Base-by-base conservation (phyloP, 2,113 vertebrate species). In the Delphinus delphis region DNA sequence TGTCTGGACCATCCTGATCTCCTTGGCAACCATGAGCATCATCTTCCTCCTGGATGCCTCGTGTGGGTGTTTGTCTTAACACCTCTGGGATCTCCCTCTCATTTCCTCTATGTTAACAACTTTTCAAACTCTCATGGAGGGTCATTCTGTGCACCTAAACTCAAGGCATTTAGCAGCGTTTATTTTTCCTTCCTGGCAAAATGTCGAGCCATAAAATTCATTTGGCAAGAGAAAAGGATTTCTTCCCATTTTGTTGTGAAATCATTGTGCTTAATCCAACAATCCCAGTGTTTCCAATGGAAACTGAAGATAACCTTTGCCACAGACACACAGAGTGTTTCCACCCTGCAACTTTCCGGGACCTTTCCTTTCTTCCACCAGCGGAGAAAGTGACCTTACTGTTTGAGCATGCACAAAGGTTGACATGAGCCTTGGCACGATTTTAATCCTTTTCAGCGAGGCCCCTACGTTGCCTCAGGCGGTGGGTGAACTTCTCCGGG, bases 261-360 rank as follows among this genome's bases (percentile, higher is more conserved):
- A 23, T 87, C n/a, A 1, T 67, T 79, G 47, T 73, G 82, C 53
- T 76, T 65, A 58, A 70, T 44, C 50, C 65, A 33, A 15, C 28
- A 50, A 0, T 38, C 73, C 23, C 12, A 6, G 7, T 11, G 41
- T 53, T 85, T 9, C 18, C 53, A 63, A 1, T 62, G 62, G 83
- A 55, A 71, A 70, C 41, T 20, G 50, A 70, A 60, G 83, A 44
- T 47, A 28, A n/a, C 53, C 58, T 47, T 60, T 20, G 11, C 68
- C 1, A 1, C 15, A 17, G 15, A 9, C 13, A 17, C 1, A 3
- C 33, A 5, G 0, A 3, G 65, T 28, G 31, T 63, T 60, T 44
- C 18, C 36, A 63, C 41, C n/a, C 21, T 13, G 17, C 20, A 3
- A 31, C 71, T 11, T 41, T 47, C 44, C 3, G 8, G 58, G 36